Evolutionary conservation across 1,140 invertebrate genomes (phyloP), one percentile per base, ranked within the genome.

Genomic region (Aphaenogaster rudis): DNA sequence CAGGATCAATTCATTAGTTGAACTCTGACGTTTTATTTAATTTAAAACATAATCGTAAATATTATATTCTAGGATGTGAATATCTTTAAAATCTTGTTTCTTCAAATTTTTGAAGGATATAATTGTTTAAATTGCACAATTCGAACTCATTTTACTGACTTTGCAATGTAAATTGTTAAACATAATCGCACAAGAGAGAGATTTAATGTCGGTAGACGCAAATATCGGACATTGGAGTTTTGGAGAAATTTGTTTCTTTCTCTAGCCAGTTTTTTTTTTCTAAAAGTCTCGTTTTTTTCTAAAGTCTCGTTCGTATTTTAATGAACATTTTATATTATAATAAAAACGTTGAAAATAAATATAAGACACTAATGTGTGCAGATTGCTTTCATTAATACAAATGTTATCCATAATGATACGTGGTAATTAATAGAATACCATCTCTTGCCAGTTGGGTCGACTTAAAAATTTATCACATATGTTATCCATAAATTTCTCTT

Each of bases 401-500:
- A 28, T n/a, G 33, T 74, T 36, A 74, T 54, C 13, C 7, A 67
- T 80, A 80, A 69, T 21, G 21, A 21, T 21, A 21, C 21, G 21
- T 21, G 21, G 21, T 21, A 21, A 21, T 21, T 21, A 21, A 21
- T 21, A 21, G 21, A 21, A 21, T 21, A 21, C 21, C 21, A 21
- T 21, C 21, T 21, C 21, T 21, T 21, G 21, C 21, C 21, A 21
- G 21, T 21, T 21, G 21, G 21, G 21, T 21, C 21, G 21, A 21
- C 21, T 21, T 21, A 21, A 21, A 21, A 21, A 21, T 21, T 21
- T 21, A 21, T 21, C 21, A 21, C 21, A 21, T 21, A 28, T n/a
- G 33, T 74, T 36, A 74, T 54, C 13, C 7, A 67, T 80, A 80
- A 69, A 67, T 80, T 52, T 36, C 17, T 42, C n/a, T 69, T 54